Evolutionary conservation across 2,797 vertebrate genomes (phyloP).

Genomic region (Galago senegalensis): DNA sequence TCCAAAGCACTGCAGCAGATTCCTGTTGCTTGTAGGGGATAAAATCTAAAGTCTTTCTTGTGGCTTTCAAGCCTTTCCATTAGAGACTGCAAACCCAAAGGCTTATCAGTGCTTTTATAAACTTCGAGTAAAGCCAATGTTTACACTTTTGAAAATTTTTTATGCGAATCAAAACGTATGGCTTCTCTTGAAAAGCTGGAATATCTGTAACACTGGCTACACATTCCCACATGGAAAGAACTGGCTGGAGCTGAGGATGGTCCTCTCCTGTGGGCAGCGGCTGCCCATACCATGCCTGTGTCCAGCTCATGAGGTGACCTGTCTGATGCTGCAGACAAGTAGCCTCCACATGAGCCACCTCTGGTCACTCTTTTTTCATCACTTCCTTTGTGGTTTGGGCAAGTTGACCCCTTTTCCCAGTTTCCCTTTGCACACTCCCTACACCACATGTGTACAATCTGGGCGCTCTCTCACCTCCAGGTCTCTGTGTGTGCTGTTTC

Average conservation of each 20-base stretch:
- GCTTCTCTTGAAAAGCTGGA: neutral
- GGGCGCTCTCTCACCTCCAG: too few relatives aligned
- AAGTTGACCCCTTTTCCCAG: neutral
- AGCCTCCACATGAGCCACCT: neutral
- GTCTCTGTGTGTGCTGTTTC: too few relatives aligned
- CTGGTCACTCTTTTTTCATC: neutral
- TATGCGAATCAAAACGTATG: neutral
- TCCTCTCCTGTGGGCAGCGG: neutral
- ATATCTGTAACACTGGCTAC: neutral
- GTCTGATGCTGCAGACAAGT: too few relatives aligned
- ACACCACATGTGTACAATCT: neutral
- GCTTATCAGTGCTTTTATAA: neutral
- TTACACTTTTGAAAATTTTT: neutral
- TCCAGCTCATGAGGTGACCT: neutral
- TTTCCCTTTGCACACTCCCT: too few relatives aligned
- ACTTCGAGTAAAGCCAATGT: neutral
- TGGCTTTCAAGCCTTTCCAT: neutral
- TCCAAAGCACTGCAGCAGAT: neutral
- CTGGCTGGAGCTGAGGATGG: neutral
- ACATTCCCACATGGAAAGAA: neutral
- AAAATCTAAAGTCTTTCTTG: neutral
- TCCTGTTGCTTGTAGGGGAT: neutral
- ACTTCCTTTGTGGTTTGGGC: rapidly evolving
- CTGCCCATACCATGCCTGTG: neutral
- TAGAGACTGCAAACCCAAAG: neutral